A percentile compares a stretch with the other conserved stretches of the same genome.
Evolutionary conservation across 2,113 vertebrate species (phyloP).

Genomic region (Oostethus manadensis): DNA sequence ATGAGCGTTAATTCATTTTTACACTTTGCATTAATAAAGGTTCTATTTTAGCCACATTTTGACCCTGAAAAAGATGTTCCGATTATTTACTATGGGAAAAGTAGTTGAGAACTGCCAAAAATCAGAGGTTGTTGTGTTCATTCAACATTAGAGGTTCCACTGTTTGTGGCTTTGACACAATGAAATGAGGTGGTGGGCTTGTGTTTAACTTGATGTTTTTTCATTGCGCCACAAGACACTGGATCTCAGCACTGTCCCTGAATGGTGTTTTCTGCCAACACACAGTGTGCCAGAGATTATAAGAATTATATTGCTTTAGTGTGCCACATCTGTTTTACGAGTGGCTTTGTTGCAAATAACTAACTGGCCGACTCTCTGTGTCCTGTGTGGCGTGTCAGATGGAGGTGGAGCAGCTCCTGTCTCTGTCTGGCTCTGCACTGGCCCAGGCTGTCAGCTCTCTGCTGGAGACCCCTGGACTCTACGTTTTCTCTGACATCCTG

Average conservation of each 20-base stretch:
- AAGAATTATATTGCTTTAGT: background rate
- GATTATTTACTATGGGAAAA: too few relatives aligned
- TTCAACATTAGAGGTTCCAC: too few relatives aligned
- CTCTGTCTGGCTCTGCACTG: slow-evolving; percentile 73
- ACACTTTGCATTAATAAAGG: too few relatives aligned
- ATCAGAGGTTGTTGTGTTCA: too few relatives aligned
- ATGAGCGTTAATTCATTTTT: background rate
- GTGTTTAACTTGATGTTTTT: slow-evolving; percentile 18
- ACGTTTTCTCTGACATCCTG: slow-evolving; percentile 77
- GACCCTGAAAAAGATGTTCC: too few relatives aligned
- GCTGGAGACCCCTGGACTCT: slow-evolving; percentile 77
- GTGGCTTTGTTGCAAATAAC: background rate
- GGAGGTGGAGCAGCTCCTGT: slow-evolving; percentile 78
- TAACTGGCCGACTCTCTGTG: slow-evolving; percentile 7
- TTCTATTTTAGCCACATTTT: background rate
- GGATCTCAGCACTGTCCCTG: background rate
- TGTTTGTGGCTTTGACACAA: background rate
- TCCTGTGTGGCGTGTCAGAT: slow-evolving; percentile 59
- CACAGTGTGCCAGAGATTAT: background rate
- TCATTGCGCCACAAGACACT: slow-evolving; percentile 5
- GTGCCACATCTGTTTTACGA: slow-evolving; percentile 1
- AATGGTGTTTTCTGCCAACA: background rate
- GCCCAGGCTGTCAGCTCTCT: slow-evolving; percentile 74
- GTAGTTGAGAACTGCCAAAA: too few relatives aligned
- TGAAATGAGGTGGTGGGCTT: slow-evolving; percentile 19